Evolutionary conservation across 2,888 invertebrate genomes (phyloP), one percentile per base, ranked within the genome.

Genomic region (Branchinecta sandiegonensis): DNA sequence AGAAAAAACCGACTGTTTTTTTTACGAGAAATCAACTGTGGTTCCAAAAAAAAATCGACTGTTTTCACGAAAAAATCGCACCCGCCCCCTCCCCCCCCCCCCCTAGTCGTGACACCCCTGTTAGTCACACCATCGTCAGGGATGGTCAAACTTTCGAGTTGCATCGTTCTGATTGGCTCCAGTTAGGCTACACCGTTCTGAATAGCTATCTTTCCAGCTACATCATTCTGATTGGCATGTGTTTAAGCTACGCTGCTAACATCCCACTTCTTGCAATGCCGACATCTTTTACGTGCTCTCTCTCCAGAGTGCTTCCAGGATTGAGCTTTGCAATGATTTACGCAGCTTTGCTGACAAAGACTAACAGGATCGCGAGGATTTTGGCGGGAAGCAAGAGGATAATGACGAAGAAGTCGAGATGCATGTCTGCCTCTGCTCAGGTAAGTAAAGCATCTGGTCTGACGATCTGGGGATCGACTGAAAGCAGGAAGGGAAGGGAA

Each of bases 331-430:
- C 86, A 5, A 83, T 87, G 80, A 86, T 88, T 73, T 88, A 87
- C 77, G 85, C 86, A 1, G 84, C 87, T 9, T 78, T 89, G 68
- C 81, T 89, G 66, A 88, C 87, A 13, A 88, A 88, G 78, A 89
- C 88, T 1, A 88, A 89, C 75, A 79, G 88, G 70, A 89, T 89
- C 70, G 87, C 87, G 0, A 77, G 88, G 48, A 88, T 88, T 72
- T 78, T 88, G 71, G 86, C 87, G 11, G 86, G 86, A 4, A 85
- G 84, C 70, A 87, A 87, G 77, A 79, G 84, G 69, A 87, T 88
- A 72, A 83, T 86, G 65, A 86, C 85, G 0, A 82, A 84, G 73
- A 86, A 86, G 73, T 84, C 84, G 0, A 74, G 80, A 13, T 73
- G 80, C 67, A 86, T 87, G 82, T 83, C 83, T 4, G 82, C 81